A percentile compares a stretch with the other conserved stretches of the same genome.
These are phyloP conservation scores for Stichopus horrens DNA, from an alignment of 53 echinoderm and acorn worm species.

Conservation along the genomic window DNA sequence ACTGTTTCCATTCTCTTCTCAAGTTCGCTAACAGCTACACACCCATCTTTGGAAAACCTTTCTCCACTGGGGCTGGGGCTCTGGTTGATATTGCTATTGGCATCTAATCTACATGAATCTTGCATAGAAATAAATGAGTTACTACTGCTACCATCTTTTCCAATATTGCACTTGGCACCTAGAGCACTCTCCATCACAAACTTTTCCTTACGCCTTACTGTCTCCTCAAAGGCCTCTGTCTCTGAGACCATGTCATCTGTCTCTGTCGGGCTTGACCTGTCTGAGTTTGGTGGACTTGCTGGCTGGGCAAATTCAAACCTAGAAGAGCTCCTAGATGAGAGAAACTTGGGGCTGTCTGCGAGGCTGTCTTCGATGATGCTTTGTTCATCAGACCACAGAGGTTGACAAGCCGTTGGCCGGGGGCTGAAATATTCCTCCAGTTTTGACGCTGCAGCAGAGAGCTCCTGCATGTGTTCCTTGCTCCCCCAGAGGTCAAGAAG, in stretches of 20 bases:
- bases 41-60: not conserved
- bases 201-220: constrained; percentile 50
- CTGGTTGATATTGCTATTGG: constrained; percentile 46
- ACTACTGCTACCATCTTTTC: constrained; percentile 37
- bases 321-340: constrained; percentile 93
- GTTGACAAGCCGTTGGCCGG: constrained; percentile 37
- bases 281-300: constrained; percentile 70
- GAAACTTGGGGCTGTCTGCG: constrained; percentile 89
- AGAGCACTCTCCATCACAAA: constrained; percentile 44
- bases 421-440: constrained; percentile 65
- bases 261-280: constrained; percentile 77
- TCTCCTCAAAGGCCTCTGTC: constrained; percentile 85
- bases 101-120: constrained; percentile 52
- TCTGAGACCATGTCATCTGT: constrained; percentile 96
- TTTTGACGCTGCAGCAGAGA: constrained; percentile 55
- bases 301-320: constrained; percentile 95
- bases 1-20: constrained; percentile 8
- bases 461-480: constrained; percentile 56
- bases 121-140: constrained; percentile 51
- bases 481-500: constrained; percentile 88
- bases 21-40: not conserved
- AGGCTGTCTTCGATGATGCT: constrained; percentile 93
- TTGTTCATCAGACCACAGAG: constrained; percentile 68
- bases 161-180: constrained; percentile 41
- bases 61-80: not conserved